A percentile compares a stretch with the other conserved stretches of the same genome.
phyloP scores from a whole-genome alignment of 1,140 invertebrate genomes.

The Mycetomoellerius zeteki region DNA sequence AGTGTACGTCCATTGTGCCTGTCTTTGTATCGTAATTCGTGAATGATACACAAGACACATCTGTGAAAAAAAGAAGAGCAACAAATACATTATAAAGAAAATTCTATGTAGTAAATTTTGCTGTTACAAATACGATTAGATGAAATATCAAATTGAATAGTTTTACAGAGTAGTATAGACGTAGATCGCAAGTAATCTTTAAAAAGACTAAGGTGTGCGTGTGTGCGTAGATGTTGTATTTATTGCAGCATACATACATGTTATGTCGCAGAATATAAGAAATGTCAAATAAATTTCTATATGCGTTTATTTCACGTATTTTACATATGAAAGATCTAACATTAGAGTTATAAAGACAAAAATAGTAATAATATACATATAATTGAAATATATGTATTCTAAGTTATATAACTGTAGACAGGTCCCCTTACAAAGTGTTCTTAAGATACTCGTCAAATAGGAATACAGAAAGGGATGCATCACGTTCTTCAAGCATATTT shows the following conservation, averaged over 20 bases:
- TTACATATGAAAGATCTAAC: slow-evolving; percentile 49
- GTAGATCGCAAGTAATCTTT: not conserved
- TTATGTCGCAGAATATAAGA: slow-evolving; percentile 20
- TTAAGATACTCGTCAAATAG: slow-evolving; percentile 93
- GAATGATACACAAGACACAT: not conserved
- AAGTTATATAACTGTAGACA: slow-evolving; percentile 13
- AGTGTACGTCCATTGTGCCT: not conserved
- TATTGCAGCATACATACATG: not conserved
- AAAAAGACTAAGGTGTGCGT: not conserved
- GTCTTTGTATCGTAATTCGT: not conserved
- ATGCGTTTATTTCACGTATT: slow-evolving; percentile 43
- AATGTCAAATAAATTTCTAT: slow-evolving; percentile 23
- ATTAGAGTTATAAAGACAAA: slow-evolving; percentile 32
- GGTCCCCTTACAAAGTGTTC: slow-evolving; percentile 82
- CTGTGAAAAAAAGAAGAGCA: not conserved
- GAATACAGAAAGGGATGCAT: slow-evolving; percentile 90
- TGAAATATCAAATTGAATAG: not conserved
- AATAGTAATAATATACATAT: slow-evolving; percentile 20
- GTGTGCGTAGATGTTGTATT: not conserved
- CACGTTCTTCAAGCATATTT: slow-evolving; percentile 88
- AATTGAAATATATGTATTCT: not conserved
- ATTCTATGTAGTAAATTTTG: not conserved
- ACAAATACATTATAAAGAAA: not conserved
- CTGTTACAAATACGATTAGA: not conserved
- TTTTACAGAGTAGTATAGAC: not conserved